Evolutionary conservation across 2,113 vertebrate species (phyloP).

Genomic region (Archilochus colubris): DNA sequence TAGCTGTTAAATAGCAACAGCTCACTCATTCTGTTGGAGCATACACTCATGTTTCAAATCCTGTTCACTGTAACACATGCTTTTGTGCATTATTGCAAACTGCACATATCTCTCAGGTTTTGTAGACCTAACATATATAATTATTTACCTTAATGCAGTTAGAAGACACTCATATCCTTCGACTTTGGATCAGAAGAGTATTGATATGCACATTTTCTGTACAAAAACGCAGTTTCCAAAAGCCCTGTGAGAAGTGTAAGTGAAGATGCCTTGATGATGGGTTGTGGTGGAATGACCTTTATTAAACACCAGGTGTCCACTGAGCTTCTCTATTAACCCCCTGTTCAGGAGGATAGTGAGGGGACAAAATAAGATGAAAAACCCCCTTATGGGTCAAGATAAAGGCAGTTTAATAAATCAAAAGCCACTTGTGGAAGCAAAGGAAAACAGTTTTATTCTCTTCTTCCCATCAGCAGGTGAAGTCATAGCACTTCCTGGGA

Average conservation of each 20-base stretch:
- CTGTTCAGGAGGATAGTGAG: rapidly evolving
- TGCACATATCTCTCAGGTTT: rapidly evolving
- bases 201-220: background rate
- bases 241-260: background rate
- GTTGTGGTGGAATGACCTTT: background rate
- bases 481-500: background rate
- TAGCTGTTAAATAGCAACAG: background rate
- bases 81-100: background rate
- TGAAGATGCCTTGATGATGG: rapidly evolving
- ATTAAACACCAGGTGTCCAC: background rate
- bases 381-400: background rate
- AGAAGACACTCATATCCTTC: background rate
- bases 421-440: rapidly evolving
- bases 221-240: background rate
- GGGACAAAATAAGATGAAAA: background rate
- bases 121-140: background rate
- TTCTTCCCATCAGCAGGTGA: background rate
- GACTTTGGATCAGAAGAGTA: background rate
- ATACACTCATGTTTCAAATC: background rate
- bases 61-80: background rate
- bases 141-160: background rate
- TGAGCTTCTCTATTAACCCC: rapidly evolving
- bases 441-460: background rate
- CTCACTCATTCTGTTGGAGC: background rate
- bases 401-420: background rate